Conservation (phyloP, 2,888 invertebrate genomes). For the Lycaena phlaeas region DNA sequence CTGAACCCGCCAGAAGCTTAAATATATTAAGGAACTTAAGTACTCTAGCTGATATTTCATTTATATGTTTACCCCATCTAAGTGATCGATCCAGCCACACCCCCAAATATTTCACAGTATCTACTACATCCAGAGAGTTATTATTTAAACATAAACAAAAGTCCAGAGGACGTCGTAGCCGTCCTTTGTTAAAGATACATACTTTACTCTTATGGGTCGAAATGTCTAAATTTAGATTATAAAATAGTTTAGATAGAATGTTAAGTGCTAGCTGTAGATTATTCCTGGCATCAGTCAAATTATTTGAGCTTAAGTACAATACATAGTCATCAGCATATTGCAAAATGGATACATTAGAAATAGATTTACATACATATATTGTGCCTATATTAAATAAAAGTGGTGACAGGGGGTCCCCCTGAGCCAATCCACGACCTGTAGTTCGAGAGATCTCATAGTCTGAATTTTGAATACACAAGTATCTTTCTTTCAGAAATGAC, state of each 20-base stretch:
- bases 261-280: neutral
- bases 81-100: neutral
- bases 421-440: constrained; percentile 17
- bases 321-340: constrained; percentile 24
- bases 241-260: no score
- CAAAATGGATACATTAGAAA: constrained; percentile 11
- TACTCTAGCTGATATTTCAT: no score
- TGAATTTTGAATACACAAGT: neutral
- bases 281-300: neutral
- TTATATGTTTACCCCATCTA: no score
- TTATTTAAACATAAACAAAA: neutral
- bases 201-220: no score
- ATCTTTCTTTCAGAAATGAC: constrained; percentile 7
- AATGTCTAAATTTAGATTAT: neutral
- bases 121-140: neutral
- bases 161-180: no score
- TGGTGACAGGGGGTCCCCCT: constrained; percentile 23
- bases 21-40: no score
- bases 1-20: no score
- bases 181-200: no score
- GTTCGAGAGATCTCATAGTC: neutral
- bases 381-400: constrained; percentile 21
- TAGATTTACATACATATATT: constrained; percentile 10
- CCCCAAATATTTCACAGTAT: neutral
- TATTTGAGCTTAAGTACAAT: constrained; percentile 12